phyloP scores from a whole-genome alignment of 2,797 vertebrate genomes.

The Silurus aristotelis region DNA sequence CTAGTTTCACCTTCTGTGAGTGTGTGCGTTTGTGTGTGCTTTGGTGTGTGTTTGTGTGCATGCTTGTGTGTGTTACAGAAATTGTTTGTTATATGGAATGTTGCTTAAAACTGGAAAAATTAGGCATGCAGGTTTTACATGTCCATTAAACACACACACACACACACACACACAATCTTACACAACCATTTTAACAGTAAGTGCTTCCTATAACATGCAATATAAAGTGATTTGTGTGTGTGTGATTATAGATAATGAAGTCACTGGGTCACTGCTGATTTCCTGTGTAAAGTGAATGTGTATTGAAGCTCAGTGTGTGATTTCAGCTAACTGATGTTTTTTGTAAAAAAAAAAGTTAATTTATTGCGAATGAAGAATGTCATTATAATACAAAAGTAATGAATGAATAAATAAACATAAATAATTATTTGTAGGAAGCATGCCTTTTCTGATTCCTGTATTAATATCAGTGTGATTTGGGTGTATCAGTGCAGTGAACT shows the following conservation, averaged over 20 bases:
- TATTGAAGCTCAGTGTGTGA: constrained; percentile 30
- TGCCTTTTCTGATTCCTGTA: background rate
- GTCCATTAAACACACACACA: constrained; percentile 20
- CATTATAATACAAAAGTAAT: no score
- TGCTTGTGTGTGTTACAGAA: constrained; percentile 34
- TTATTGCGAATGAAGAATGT: constrained; percentile 70
- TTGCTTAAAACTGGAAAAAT: constrained; percentile 30
- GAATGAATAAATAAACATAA: no score
- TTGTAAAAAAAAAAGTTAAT: constrained; percentile 67
- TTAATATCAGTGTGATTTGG: background rate
- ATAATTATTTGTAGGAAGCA: background rate
- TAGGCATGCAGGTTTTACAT: constrained; percentile 36
- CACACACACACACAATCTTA: constrained; percentile 19
- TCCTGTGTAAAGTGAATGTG: background rate
- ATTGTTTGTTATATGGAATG: constrained; percentile 29
- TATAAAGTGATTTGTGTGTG: constrained; percentile 48
- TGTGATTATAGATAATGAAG: constrained; percentile 30
- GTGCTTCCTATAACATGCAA: constrained; percentile 44
- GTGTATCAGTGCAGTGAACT: background rate
- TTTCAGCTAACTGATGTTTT: constrained; percentile 61
- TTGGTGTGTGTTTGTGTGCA: constrained; percentile 25
- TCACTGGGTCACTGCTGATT: background rate
- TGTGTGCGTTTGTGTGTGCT: constrained; percentile 11
- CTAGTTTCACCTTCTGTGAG: constrained; percentile 1
- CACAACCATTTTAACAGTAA: constrained; percentile 49